Evolutionary conservation across 2,888 invertebrate genomes (phyloP).

Genomic region (Dryadula phaetusa): DNA sequence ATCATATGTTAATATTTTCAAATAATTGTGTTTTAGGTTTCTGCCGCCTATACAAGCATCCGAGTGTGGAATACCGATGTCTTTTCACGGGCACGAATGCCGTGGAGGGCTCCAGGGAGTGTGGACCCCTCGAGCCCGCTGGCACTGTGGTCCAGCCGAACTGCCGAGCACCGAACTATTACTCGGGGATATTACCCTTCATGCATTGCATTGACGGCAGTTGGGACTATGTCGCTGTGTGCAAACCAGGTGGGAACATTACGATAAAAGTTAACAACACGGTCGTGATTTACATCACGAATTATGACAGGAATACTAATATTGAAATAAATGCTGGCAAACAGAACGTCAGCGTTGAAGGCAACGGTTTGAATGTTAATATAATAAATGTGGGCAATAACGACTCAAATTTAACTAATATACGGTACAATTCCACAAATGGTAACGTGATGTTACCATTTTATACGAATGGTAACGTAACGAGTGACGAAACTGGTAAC

Average conservation of each 20-base stretch:
- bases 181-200: conserved; percentile 46
- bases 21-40: conserved; percentile 51
- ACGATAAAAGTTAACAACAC: conserved; percentile 31
- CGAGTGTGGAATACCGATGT: conserved; percentile 59
- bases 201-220: conserved; percentile 62
- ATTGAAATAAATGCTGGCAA: conserved; percentile 31
- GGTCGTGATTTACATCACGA: conserved; percentile 29
- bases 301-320: conserved; percentile 8
- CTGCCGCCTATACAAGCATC: conserved; percentile 56
- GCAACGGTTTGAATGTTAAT: conserved; percentile 16
- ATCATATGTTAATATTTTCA: too few relatives aligned
- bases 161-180: conserved; percentile 61
- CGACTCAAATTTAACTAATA: not conserved
- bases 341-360: conserved; percentile 9
- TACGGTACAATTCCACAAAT: not conserved
- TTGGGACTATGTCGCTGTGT: conserved; percentile 59
- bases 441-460: conserved; percentile 3
- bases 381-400: not conserved
- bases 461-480: not conserved
- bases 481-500: not conserved
- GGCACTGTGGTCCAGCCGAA: conserved; percentile 56
- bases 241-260: conserved; percentile 61
- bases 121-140: conserved; percentile 54
- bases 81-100: conserved; percentile 42
- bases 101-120: conserved; percentile 52